Conservation (phyloP, 2,888 invertebrate species). For the Agriotes lineatus region DNA sequence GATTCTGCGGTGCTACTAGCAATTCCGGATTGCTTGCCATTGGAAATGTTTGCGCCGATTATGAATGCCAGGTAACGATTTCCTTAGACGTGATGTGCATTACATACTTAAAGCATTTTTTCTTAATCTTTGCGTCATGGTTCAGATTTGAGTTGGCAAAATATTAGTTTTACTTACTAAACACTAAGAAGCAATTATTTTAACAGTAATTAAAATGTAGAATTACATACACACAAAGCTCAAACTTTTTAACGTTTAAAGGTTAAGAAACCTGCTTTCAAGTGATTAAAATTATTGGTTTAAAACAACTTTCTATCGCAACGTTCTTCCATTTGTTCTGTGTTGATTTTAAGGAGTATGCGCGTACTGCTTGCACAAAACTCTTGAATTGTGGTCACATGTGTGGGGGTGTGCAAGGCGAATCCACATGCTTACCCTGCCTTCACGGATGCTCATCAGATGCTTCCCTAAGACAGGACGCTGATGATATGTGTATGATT, state of each 20-base stretch:
- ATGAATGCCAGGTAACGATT: conserved; percentile 84
- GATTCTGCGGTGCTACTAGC: conserved; percentile 91
- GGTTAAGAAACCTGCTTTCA: no score
- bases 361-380: conserved; percentile 85
- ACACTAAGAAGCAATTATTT: no score
- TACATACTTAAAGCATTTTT: no score
- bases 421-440: conserved; percentile 89
- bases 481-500: conserved; percentile 99
- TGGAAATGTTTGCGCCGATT: conserved; percentile 93
- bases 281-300: not conserved
- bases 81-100: no score
- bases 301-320: not conserved
- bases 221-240: no score
- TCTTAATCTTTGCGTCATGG: no score
- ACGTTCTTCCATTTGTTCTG: no score
- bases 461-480: conserved; percentile 85
- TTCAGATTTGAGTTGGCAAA: no score
- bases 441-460: conserved; percentile 81
- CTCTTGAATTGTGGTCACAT: conserved; percentile 89
- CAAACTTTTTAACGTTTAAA: no score
- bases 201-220: no score
- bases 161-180: no score
- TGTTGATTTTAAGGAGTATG: conserved; percentile 79
- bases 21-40: conserved; percentile 88
- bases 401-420: conserved; percentile 93